Evolutionary conservation across 64 coral and sea anemone species (phyloP), one percentile per base, ranked within the genome.

Genomic region (Orbicella faveolata): DNA sequence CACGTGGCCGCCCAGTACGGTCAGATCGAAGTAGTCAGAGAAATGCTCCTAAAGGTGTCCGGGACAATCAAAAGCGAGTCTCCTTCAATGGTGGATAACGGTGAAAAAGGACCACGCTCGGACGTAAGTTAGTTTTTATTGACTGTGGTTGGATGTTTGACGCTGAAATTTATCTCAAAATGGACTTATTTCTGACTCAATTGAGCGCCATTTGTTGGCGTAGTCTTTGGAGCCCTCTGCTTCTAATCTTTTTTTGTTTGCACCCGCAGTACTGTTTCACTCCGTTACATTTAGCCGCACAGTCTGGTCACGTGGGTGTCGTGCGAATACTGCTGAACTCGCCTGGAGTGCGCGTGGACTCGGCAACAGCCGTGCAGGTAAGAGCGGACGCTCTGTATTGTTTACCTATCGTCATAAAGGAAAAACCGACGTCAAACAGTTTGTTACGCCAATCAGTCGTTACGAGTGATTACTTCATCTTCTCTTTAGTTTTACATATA

Each of bases 291-390:
- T 76, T 96, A 17, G 95, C 95, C 51, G 95, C 95, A 19, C 95
- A 96, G 62, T 96, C 92, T 59, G 95, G 95, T 89, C 95, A 96
- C 95, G 95, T 96, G 88, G 95, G 84, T 84, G 91, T 96, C 84
- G 92, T 96, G 33, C 89, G 95, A 66, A 94, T 96, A 94, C 92
- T 96, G 78, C 88, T 96, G 79, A 96, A 96, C 88, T 96, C 95
- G 9, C 95, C 92, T 59, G 95, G 95, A 6, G 95, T 96, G 89
- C 95, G 95, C 4, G 95, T 96, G 92, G 95, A 96, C 19, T 94
- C 95, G n/a, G 92, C 95, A 25, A 96, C 95, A 55, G 95, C 95
- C 19, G 90, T 94, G 39, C 59, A 94, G 88, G 95, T 96, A 86
- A 79, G 23, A 0, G 21, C 8, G 20, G 9, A 48, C 37, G 20